These are phyloP conservation scores for Scomber japonicus DNA, from an alignment of 2,113 vertebrate genomes.

Conservation along the genomic window DNA sequence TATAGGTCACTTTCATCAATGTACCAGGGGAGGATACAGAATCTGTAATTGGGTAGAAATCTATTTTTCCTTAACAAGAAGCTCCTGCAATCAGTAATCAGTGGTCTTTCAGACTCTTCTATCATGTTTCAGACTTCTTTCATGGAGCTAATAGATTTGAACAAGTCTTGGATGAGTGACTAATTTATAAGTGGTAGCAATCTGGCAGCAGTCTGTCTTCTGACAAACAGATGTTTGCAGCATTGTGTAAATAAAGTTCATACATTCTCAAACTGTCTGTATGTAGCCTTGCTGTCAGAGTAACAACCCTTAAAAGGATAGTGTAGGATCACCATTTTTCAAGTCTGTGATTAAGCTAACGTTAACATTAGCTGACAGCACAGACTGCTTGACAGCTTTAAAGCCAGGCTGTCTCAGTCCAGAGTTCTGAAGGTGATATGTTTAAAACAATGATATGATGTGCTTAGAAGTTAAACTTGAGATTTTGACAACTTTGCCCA, in stretches of 20 bases:
- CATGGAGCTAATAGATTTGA: conserved; percentile 31
- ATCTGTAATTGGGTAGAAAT: neutral
- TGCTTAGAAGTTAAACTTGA: too few species aligned
- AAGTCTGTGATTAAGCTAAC: too few species aligned
- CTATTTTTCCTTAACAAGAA: neutral
- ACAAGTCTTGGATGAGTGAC: conserved; percentile 27
- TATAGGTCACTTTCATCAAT: conserved; percentile 16
- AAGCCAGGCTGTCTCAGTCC: too few species aligned
- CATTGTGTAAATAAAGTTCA: conserved; percentile 22
- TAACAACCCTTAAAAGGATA: too few species aligned
- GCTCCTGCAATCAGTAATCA: conserved; percentile 4
- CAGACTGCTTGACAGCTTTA: too few species aligned
- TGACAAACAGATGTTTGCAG: conserved; percentile 45
- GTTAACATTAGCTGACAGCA: too few species aligned
- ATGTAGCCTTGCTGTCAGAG: too few species aligned
- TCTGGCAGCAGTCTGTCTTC: conserved; percentile 31
- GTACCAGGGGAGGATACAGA: neutral
- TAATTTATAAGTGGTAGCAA: conserved; percentile 42
- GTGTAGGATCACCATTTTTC: too few species aligned
- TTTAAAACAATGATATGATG: too few species aligned
- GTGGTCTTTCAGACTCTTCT: neutral
- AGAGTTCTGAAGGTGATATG: too few species aligned
- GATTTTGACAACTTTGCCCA: too few species aligned
- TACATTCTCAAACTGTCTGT: neutral
- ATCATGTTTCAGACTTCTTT: conserved; percentile 9